A percentile compares a stretch with the other conserved stretches of the same genome.
Evolutionary conservation across 2,797 vertebrate genomes (phyloP).

Genomic region (Eulemur mongoz): DNA sequence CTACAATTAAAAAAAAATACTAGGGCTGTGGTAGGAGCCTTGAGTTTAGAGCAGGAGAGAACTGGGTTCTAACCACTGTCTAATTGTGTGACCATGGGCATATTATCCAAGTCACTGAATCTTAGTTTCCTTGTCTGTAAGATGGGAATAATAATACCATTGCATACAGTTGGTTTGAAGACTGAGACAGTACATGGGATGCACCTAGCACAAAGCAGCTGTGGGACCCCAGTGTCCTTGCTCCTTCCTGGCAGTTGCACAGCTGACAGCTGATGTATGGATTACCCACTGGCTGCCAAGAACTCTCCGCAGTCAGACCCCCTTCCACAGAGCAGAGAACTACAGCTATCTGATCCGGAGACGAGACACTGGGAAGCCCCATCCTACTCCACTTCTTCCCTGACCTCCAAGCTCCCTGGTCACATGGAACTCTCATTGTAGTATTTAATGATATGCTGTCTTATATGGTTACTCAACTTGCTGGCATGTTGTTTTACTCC

Average conservation of each 20-base stretch:
- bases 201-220: background rate
- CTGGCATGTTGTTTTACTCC: background rate
- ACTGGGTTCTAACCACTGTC: background rate
- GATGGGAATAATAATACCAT: background rate
- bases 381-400: background rate
- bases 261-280: background rate
- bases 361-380: background rate
- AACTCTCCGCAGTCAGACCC: constrained; percentile 19
- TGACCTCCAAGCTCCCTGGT: background rate
- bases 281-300: constrained; percentile 13
- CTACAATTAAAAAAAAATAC: background rate
- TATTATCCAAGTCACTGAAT: background rate
- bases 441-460: constrained; percentile 11
- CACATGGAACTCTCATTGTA: background rate
- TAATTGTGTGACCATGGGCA: background rate
- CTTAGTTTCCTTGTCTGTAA: background rate
- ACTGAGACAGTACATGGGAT: background rate
- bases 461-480: background rate
- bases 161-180: background rate
- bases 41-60: background rate
- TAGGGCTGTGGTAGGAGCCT: background rate
- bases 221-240: background rate
- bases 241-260: background rate
- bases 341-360: background rate
- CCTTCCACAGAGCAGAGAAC: background rate